phyloP scores from a whole-genome alignment of 2,888 invertebrate species.

The Notocelia uddmanniana region DNA sequence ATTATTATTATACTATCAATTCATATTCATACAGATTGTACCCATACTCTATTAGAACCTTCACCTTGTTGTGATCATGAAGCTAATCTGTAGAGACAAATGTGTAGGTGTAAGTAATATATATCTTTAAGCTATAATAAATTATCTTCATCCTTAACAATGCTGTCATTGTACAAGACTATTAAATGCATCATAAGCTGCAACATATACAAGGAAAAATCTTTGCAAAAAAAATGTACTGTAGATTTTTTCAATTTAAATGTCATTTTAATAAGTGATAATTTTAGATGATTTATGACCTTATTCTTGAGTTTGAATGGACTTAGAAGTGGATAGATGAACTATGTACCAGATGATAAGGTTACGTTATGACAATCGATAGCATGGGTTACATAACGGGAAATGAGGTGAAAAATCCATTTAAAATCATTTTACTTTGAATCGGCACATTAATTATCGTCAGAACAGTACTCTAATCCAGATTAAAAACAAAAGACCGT shows the following conservation, averaged over 20 bases:
- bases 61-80: neutral
- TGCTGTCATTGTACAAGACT: neutral
- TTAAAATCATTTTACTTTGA: neutral
- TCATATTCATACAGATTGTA: neutral
- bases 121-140: neutral
- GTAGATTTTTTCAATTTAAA: neutral
- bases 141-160: neutral
- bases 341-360: slow-evolving; percentile 42
- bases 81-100: slow-evolving; percentile 3
- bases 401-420: slow-evolving; percentile 42
- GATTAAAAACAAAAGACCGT: slow-evolving; percentile 18
- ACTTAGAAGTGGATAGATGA: slow-evolving; percentile 22
- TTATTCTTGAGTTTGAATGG: neutral
- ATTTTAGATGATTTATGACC: neutral
- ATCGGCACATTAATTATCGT: neutral
- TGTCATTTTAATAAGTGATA: neutral
- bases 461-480: neutral
- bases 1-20: no score
- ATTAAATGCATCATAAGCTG: neutral
- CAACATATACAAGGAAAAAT: neutral
- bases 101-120: neutral
- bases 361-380: slow-evolving; percentile 59
- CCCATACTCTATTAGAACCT: no score
- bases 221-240: neutral
- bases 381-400: slow-evolving; percentile 69